Base-by-base conservation (phyloP, 2,113 vertebrate genomes). In the Eubucco bourcierii region DNA sequence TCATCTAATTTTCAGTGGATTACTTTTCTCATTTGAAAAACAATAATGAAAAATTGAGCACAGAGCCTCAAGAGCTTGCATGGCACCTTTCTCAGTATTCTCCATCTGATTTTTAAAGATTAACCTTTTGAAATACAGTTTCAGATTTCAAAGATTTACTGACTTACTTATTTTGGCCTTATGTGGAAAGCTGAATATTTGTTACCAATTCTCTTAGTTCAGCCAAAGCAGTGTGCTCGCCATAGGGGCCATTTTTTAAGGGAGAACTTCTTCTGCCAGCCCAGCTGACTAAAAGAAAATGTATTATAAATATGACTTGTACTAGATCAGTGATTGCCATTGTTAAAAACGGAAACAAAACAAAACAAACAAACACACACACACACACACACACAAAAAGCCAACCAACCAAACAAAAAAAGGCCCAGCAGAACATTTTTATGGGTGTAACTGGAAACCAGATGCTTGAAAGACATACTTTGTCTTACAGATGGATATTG, bases 1-100 rank as follows among this genome's bases (percentile, higher is more conserved):
- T 91, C 53, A 92, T 96, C 93, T 80, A 89, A 80, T 96, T 96
- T 94, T 88, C 60, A 79, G 67, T 92, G 87, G 33, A 85, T 94
- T 94, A 65, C n/a, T 77, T 96, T 90, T 88, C 85, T 90, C 44
- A 90, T 95, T 95, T 88, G 78, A 83, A 77, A 79, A 87, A 73
- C 24, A 87, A 14, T 72, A 95, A 91, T 76, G 66, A 70, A 67
- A 91, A 93, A 82, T 59, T 65, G 90, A 83, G 17, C 9, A 33
- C 44, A 74, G 44, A 87, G 28, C 16, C 80, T 33, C 11, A 44
- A 9, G 41, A 84, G 34, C 18, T 94, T 96, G 79, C 37, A 80
- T 86, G 58, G 15, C 4, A 80, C 47, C n/a, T 93, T 94, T 86
- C 55, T 41, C 41, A 87, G 17, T 68, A 39, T 41, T 75, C 52